Base-by-base conservation (phyloP, 2,888 invertebrate species). In the Cylloceria caligata region DNA sequence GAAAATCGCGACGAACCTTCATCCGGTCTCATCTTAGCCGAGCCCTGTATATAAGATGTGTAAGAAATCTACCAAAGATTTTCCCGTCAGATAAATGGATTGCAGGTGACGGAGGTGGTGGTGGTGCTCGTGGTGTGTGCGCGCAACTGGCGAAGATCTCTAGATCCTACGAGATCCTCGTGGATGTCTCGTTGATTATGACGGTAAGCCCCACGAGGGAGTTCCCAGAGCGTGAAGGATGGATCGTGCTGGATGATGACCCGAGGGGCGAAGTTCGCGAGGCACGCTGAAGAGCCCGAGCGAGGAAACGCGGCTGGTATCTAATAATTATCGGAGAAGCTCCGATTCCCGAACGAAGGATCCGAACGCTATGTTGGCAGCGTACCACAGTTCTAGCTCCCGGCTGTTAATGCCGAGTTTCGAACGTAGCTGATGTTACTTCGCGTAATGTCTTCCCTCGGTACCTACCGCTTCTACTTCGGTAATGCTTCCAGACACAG, bases 251-350 rank as follows among this genome's bases (percentile, higher is more conserved):
- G 78, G 67, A 79, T 82, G 79, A 75, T 67, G 67, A 75, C 82
- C 82, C 75, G 36, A 67, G 74, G 83, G 81, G 76, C 73, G 55
- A 85, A 85, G 72, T 85, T 80, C 68, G 52, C 68, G 78, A 77
- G 57, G 52, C 60, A 55, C 76, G 57, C n/a, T 69, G 73, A 42
- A 68, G 69, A 47, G 73, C 36, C 77, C 83, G 34, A 77, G 52
- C 79, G 84, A 88, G 86, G 84, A 85, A 78, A 84, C 79, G 39
- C 64, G 64, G 47, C 39, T 62, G 87, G 86, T 87, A 87, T 89
- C 89, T 88, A 86, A 90, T 90, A 90, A 91, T 91, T 90, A 90
- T 90, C 87, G 88, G 84, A 83, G 87, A 87, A 86, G 83, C 83
- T 80, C 85, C 75, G 84, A 81, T 80, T 55, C 62, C 85, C 82